Evolutionary conservation across 2,888 invertebrate species (phyloP).

Genomic region (Odontocerum albicorne): DNA sequence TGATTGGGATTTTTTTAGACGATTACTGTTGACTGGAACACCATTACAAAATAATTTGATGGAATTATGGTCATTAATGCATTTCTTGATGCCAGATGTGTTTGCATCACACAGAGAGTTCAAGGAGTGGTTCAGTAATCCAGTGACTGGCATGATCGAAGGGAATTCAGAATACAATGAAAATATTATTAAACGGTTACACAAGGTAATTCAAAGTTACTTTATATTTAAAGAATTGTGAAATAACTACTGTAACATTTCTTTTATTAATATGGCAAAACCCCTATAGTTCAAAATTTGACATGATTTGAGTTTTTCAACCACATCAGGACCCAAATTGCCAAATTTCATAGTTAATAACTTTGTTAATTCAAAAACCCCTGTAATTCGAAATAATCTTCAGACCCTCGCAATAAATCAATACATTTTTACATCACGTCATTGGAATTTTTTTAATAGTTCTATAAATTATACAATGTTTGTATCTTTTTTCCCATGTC

Average conservation of each 20-base stretch:
- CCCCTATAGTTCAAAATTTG: no score
- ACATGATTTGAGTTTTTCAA: neutral
- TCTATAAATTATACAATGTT: no score
- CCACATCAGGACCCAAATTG: no score
- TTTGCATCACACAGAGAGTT: constrained; percentile 96
- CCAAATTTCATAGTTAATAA: no score
- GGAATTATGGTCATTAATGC: constrained; percentile 98
- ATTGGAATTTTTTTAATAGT: no score
- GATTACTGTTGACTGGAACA: constrained; percentile 90
- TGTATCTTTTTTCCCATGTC: no score
- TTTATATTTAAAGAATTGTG: no score
- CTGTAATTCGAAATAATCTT: no score
- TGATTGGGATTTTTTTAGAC: constrained; percentile 61
- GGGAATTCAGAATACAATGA: constrained; percentile 91
- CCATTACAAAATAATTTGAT: constrained; percentile 95
- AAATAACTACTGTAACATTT: neutral
- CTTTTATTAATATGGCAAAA: no score
- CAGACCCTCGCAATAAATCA: no score
- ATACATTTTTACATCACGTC: no score
- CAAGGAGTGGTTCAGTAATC: constrained; percentile 98
- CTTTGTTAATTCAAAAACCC: no score
- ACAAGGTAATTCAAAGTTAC: constrained; percentile 68
- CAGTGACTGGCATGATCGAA: constrained; percentile 95
- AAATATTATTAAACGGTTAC: constrained; percentile 82
- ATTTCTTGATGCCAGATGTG: constrained; percentile 96